A percentile compares a stretch with the other conserved stretches of the same genome.
Conservation (phyloP, 2,888 invertebrate species). For the Caprella mutica region DNA sequence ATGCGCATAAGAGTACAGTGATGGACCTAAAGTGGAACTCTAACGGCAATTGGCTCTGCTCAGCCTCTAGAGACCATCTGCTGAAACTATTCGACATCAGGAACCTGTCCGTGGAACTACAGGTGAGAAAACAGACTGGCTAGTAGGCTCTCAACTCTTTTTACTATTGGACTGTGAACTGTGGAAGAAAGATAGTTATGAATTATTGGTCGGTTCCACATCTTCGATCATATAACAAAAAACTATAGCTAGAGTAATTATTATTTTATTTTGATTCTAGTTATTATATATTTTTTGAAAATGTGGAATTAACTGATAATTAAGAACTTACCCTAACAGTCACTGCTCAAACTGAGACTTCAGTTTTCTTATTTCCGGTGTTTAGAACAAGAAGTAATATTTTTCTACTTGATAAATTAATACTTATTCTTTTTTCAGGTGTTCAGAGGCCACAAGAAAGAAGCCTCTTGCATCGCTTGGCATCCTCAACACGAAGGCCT, state of each 20-base stretch:
- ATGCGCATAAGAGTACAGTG: slow-evolving; percentile 98
- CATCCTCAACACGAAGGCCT: slow-evolving; percentile 95
- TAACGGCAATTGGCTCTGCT: slow-evolving; percentile 98
- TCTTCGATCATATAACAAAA: no score
- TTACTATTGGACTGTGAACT: no score
- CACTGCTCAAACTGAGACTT: no score
- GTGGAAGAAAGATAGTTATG: no score
- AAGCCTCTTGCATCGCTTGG: slow-evolving; percentile 94
- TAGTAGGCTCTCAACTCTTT: background rate
- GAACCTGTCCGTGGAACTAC: slow-evolving; percentile 75
- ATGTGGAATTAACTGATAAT: no score
- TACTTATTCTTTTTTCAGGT: slow-evolving; percentile 54
- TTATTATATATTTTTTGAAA: no score
- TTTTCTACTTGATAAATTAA: background rate
- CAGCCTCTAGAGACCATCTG: slow-evolving; percentile 94
- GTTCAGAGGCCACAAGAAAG: slow-evolving; percentile 97
- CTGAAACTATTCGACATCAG: slow-evolving; percentile 95
- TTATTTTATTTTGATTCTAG: no score
- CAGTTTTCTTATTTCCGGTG: background rate
- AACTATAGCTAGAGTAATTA: no score
- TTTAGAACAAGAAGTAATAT: slow-evolving; percentile 1
- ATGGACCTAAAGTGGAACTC: slow-evolving; percentile 99
- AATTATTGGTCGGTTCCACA: no score
- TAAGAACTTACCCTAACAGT: no score
- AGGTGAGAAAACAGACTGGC: slow-evolving; percentile 14